Conservation (phyloP, 30 jellyfish, hydroid and myxozoan species). For the Pelagia noctiluca region DNA sequence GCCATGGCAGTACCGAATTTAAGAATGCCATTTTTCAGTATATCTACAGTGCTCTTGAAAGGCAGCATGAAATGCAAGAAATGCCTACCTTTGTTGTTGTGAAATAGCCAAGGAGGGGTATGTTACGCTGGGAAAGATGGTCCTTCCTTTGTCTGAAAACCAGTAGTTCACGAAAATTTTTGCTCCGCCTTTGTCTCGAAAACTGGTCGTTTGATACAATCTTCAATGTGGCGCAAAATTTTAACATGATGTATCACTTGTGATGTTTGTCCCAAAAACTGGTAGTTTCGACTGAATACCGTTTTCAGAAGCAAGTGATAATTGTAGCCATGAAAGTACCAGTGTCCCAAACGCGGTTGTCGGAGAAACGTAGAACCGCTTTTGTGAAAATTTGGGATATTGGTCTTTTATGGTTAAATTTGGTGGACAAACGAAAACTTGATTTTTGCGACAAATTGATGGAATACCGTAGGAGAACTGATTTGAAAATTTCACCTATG, state of each 20-base stretch:
- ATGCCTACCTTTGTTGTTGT: conserved; percentile 1
- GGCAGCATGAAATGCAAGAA: conserved; percentile 2
- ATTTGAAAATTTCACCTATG: conserved; percentile 1
- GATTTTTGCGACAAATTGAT: conserved; percentile 2
- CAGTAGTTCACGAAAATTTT: background rate
- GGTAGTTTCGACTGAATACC: conserved; percentile 6
- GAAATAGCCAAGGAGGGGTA: conserved; percentile 1
- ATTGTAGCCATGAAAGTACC: conserved; percentile 5
- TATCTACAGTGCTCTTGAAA: background rate
- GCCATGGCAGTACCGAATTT: conserved; percentile 1
- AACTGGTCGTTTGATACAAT: conserved; percentile 3
- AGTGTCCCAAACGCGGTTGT: conserved; percentile 5
- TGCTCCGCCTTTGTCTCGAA: conserved; percentile 2
- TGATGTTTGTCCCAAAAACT: background rate
- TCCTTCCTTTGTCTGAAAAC: conserved; percentile 1
- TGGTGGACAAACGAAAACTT: conserved; percentile 2
- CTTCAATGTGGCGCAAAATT: background rate
- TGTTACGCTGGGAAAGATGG: conserved; percentile 5
- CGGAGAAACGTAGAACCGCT: conserved; percentile 5
- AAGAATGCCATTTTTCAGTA: background rate
- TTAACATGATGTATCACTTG: conserved; percentile 2
- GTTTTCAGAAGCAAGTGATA: background rate
- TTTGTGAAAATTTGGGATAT: conserved; percentile 1
- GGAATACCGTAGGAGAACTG: background rate
- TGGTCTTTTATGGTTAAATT: conserved; percentile 1